Base-by-base conservation (phyloP, 1,140 invertebrate species). In the Anastatus disparis region DNA sequence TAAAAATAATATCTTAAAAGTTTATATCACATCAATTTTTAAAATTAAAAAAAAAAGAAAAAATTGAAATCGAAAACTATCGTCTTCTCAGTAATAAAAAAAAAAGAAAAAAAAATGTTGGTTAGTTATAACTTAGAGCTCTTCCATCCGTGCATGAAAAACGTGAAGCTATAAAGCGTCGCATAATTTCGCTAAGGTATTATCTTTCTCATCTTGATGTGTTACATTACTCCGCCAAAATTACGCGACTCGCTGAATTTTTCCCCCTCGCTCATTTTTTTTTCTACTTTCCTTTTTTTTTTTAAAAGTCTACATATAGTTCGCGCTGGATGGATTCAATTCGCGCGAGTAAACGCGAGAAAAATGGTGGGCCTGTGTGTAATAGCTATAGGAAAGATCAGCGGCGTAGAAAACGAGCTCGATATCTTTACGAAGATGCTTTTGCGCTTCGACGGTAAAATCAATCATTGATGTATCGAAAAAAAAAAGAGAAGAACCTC, bases 371-470 rank as follows among this genome's bases (percentile, higher is more conserved):
- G n/a, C 15, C 6, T 44, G 42, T 15, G n/a, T 15, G 42, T 13
- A 35, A 24, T 20, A 9, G 38, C 56, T n/a, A n/a, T n/a, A n/a
- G n/a, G 35, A 13, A 42, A 31, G 15, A 64, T 52, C 46, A 35
- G 29, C 31, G 15, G 15, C n/a, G 61, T 38, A 24, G 46, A 64
- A 64, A 64, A 64, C 46, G 61, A 64, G 44, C 24, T 64, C 61
- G 29, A 64, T 64, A 64, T 64, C 20, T 64, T 27, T 4, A 20
- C 40, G 24, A 42, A 44, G 59, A 48, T 48, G 61, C 29, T 12
- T n/a, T n/a, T 44, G 3, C 29, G 2, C 53, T 7, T n/a, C n/a
- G n/a, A n/a, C n/a, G n/a, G n/a, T n/a, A n/a, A n/a, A n/a, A n/a
- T n/a, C n/a, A n/a, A n/a, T n/a, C n/a, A n/a, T n/a, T n/a, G n/a